phyloP scores from a whole-genome alignment of 92 coral and sea anemone species.

The Siderastrea siderea region DNA sequence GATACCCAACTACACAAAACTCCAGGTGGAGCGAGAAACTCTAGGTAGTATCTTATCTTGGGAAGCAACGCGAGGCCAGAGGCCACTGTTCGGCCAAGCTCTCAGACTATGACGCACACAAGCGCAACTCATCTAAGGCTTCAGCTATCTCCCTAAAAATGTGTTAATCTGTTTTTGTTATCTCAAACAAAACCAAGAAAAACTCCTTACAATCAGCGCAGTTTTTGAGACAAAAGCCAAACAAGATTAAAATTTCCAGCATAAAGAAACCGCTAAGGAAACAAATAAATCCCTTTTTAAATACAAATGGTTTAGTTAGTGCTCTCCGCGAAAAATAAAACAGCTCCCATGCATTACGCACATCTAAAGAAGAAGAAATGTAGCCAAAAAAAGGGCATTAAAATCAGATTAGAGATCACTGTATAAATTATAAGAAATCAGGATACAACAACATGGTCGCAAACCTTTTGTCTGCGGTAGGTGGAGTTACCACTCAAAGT shows the following conservation, averaged over 20 bases:
- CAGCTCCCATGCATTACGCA: neutral
- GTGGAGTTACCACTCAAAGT: constrained; percentile 34
- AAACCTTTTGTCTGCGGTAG: constrained; percentile 42
- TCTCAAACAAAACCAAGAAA: constrained; percentile 11
- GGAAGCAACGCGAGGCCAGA: too few species aligned
- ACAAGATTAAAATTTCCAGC: constrained; percentile 29
- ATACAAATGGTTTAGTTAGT: neutral
- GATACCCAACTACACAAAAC: too few species aligned
- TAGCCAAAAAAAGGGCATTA: neutral
- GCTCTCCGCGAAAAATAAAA: neutral
- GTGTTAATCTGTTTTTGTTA: constrained; percentile 41
- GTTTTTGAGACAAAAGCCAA: constrained; percentile 1
- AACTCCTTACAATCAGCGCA: neutral
- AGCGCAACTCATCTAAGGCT: too few species aligned
- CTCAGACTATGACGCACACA: too few species aligned
- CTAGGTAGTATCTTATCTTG: too few species aligned
- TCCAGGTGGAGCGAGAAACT: too few species aligned
- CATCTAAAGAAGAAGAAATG: neutral
- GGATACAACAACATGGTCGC: constrained; percentile 8
- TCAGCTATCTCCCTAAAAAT: constrained; percentile 8
- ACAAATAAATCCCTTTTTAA: constrained; percentile 22
- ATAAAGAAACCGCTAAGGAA: constrained; percentile 38
- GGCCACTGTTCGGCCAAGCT: too few species aligned
- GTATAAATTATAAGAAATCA: neutral
- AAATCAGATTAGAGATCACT: constrained; percentile 15